phyloP scores from a whole-genome alignment of 2,113 vertebrate species.

The Nyctibius bracteatus region DNA sequence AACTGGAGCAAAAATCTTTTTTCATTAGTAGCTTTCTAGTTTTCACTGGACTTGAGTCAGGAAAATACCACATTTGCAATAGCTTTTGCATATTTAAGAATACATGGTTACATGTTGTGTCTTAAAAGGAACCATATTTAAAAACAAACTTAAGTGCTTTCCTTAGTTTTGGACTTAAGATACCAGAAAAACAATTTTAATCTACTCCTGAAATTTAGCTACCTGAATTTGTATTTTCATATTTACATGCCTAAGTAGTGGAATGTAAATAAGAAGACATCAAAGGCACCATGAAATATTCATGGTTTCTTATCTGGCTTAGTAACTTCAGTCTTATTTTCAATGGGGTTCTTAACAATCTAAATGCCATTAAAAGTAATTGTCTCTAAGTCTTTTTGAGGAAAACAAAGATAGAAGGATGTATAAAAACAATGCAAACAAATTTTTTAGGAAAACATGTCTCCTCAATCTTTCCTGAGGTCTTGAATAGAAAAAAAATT shows the following conservation, averaged over 20 bases:
- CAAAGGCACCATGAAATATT: not conserved
- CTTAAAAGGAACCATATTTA: not conserved
- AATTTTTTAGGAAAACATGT: not conserved
- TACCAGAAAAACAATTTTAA: not conserved
- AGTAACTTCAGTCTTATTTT: not conserved
- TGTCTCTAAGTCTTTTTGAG: not conserved
- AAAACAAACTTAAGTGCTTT: not conserved
- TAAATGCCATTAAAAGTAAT: not conserved
- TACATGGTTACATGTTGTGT: not conserved
- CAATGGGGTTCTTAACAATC: not conserved
- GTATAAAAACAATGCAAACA: not conserved
- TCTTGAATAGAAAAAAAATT: not conserved
- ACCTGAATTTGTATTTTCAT: not conserved
- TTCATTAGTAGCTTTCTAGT: not conserved
- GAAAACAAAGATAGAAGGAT: not conserved
- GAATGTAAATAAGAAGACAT: not conserved
- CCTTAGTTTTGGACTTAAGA: not conserved
- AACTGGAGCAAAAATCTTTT: not conserved
- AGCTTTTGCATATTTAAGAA: not conserved
- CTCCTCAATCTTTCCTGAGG: not conserved
- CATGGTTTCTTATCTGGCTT: not conserved
- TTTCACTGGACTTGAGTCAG: not conserved
- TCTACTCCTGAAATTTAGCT: not conserved
- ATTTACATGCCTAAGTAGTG: not conserved
- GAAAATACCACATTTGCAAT: not conserved